A percentile compares a stretch with the other conserved stretches of the same genome.
Evolutionary conservation across 64 coral and sea anemone genomes (phyloP).

Genomic region (Cladopsammia gracilis): DNA sequence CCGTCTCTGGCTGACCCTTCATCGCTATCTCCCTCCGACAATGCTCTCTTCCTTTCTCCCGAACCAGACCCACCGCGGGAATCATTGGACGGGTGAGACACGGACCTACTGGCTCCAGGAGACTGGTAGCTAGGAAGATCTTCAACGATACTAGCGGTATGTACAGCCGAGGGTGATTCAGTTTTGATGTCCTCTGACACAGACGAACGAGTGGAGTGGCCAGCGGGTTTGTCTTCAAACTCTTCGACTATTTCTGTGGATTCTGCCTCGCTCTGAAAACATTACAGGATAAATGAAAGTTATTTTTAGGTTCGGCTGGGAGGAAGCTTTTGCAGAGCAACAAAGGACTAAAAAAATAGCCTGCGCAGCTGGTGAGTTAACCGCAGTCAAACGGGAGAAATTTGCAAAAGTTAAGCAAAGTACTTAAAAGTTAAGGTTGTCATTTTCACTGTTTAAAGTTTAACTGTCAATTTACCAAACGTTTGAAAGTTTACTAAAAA

Average conservation of each 20-base stretch:
- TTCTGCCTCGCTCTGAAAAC: slow-evolving; percentile 35
- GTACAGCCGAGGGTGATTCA: slow-evolving; percentile 32
- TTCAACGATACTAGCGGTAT: slow-evolving; percentile 66
- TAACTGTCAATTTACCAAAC: too few relatives aligned
- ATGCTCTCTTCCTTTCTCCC: slow-evolving; percentile 66
- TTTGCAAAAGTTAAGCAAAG: too few relatives aligned
- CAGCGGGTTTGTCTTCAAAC: slow-evolving; percentile 72
- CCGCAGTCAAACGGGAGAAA: too few relatives aligned
- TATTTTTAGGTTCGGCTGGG: not conserved
- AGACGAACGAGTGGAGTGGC: slow-evolving; percentile 43
- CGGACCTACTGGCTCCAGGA: slow-evolving; percentile 56
- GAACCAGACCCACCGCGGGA: slow-evolving; percentile 3
- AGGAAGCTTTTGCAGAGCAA: not conserved
- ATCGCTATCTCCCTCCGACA: slow-evolving; percentile 93
- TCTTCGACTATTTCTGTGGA: slow-evolving; percentile 21
- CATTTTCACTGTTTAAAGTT: too few relatives aligned
- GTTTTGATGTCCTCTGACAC: slow-evolving; percentile 38
- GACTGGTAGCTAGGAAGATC: slow-evolving; percentile 79
- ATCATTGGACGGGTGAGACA: slow-evolving; percentile 64
- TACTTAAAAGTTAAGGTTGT: too few relatives aligned
- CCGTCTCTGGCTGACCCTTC: slow-evolving; percentile 76
- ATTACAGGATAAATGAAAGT: not conserved
- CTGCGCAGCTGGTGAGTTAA: too few relatives aligned
- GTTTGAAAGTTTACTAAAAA: too few relatives aligned
- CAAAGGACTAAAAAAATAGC: too few relatives aligned